Conservation (phyloP, 1,140 invertebrate species). For the Octopus sinensis region DNA sequence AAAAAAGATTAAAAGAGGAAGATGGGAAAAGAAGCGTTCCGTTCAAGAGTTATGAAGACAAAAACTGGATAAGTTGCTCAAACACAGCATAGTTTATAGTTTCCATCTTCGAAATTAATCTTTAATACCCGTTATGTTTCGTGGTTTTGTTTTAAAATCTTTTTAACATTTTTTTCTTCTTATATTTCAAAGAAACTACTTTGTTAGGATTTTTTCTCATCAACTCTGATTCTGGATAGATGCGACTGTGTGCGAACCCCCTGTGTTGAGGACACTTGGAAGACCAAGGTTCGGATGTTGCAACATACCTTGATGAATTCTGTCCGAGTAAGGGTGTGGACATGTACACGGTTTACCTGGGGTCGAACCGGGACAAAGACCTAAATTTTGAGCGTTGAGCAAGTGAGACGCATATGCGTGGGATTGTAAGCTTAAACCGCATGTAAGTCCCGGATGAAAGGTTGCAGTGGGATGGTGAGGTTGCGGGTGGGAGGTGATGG, state of each 20-base stretch:
- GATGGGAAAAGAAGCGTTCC: neutral
- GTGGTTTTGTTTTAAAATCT: too few species aligned
- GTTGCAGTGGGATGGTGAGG: neutral
- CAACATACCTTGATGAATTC: neutral
- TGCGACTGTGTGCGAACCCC: neutral
- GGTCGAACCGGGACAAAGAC: neutral
- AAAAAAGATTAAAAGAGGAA: too few species aligned
- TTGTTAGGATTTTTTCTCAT: neutral
- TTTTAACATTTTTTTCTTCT: too few species aligned
- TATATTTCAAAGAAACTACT: neutral
- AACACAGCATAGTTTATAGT: too few species aligned
- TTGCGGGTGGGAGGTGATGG: neutral
- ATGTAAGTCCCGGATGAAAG: neutral
- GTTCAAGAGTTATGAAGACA: constrained; percentile 1
- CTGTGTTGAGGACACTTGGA: neutral
- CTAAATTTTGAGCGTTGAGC: neutral
- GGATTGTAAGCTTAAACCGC: constrained; percentile 6
- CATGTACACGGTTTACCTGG: constrained; percentile 8
- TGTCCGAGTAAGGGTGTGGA: neutral
- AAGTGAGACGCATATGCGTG: constrained; percentile 1
- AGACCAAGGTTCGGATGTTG: neutral
- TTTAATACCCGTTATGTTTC: too few species aligned
- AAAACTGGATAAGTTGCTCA: too few species aligned
- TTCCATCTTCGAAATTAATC: too few species aligned
- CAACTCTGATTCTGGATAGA: constrained; percentile 12